Conservation (phyloP, 1,140 invertebrate species). For the Pinna nobilis region DNA sequence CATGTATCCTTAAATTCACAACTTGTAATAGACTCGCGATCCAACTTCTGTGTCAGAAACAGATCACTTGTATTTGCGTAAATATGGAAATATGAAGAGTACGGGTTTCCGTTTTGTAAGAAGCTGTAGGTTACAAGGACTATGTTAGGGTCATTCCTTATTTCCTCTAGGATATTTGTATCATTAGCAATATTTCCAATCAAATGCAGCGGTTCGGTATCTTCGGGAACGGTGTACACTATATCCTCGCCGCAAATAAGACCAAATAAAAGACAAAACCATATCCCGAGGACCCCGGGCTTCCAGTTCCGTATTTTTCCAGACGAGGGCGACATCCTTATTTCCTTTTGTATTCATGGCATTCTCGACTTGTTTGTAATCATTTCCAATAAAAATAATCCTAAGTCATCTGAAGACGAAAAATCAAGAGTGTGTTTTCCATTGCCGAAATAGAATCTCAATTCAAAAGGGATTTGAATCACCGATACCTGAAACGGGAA, state of each 20-base stretch:
- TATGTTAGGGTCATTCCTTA: conserved; percentile 78
- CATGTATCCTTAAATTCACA: conserved; percentile 49
- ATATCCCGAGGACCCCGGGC: too few relatives aligned
- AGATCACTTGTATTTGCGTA: conserved; percentile 21
- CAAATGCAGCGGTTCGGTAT: neutral
- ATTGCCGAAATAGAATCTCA: too few relatives aligned
- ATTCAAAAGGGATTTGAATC: too few relatives aligned
- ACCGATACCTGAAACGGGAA: too few relatives aligned
- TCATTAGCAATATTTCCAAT: conserved; percentile 33
- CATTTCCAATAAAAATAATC: too few relatives aligned
- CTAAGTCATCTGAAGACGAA: too few relatives aligned
- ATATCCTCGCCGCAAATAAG: neutral
- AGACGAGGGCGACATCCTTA: too few relatives aligned
- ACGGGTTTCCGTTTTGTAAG: conserved; percentile 84
- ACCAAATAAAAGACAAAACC: too few relatives aligned
- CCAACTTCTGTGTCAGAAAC: conserved; percentile 13
- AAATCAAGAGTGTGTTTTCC: too few relatives aligned
- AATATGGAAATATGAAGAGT: conserved; percentile 82
- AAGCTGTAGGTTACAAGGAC: conserved; percentile 87
- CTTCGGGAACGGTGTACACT: conserved; percentile 23
- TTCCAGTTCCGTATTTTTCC: too few relatives aligned
- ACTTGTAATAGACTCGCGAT: conserved; percentile 39
- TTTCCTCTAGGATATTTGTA: neutral
- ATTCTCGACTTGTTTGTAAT: too few relatives aligned
- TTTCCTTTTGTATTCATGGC: too few relatives aligned